Base-by-base conservation (phyloP, 2,888 invertebrate genomes). In the Agrochola litura region DNA sequence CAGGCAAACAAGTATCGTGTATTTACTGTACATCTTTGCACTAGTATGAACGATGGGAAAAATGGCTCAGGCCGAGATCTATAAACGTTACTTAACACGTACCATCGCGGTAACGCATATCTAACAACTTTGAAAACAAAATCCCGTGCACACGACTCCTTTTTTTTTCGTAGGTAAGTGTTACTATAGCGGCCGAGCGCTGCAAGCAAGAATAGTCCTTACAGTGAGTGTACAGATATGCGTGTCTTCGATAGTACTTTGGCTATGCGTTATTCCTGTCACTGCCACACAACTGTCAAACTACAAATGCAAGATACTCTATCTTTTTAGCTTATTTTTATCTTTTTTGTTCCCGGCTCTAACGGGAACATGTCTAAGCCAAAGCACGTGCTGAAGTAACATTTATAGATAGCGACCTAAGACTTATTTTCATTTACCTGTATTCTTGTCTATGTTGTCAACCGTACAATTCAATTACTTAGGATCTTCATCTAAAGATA, bases 381-480 rank as follows among this genome's bases (percentile, higher is more conserved):
- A 8, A 54, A 54, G 8, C 22, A 22, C 9, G 2, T 54, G 22
- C 52, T 61, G 5, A 60, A 60, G 30, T 19, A 61, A 37, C 10
- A 22, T 37, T 6, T 37, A 22, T 22, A 12, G 4, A 63, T 63
- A 22, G 22, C 37, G 12, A 9, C 10, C n/a, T 64, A 9, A 30
- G 43, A 8, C 19, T 19, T 19, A 0, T 43, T 61, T 76, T 49
- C 12, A 41, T 6, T 54, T 25, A 49, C 22, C 54, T 63, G 46
- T 46, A 46, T 46, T 49, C 10, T 58, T 64, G 2, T 58, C 5
- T 56, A 2, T 77, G 52, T 64, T 43, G 16, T 58, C 12, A 58
- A 64, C 19, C 37, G 43, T 78, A 78, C 43, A 73, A 1, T 58
- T 78, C 73, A 78, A 73, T 78, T 78, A 78, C 41, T 49, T 64